Percentiles rank a stretch among this genome's conserved stretches.
phyloP scores from a whole-genome alignment of 2,888 invertebrate species.

The Drosophila conformis region DNA sequence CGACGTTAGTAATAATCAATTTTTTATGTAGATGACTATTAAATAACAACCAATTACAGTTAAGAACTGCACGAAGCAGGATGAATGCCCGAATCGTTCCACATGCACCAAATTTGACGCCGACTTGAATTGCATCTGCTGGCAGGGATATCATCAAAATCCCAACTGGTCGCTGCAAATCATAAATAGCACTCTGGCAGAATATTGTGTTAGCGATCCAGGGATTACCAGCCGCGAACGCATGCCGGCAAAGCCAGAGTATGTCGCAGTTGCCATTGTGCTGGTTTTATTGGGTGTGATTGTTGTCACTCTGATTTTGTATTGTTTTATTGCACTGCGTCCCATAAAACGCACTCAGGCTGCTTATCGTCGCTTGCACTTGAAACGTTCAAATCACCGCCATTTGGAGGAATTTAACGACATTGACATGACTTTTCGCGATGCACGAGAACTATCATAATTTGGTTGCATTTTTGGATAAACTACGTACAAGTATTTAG shows the following conservation, averaged over 20 bases:
- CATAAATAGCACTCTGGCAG: slow-evolving; percentile 4
- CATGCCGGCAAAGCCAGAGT: slow-evolving; percentile 39
- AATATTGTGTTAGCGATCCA: slow-evolving; percentile 29
- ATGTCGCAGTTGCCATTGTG: slow-evolving; percentile 52
- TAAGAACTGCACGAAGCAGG: slow-evolving; percentile 27
- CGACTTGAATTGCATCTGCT: slow-evolving; percentile 51
- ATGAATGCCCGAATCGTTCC: slow-evolving; percentile 47
- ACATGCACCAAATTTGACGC: slow-evolving; percentile 35
- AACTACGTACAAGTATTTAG: background rate
- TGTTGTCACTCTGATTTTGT: slow-evolving; percentile 47
- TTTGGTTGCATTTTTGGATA: background rate
- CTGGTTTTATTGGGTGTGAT: slow-evolving; percentile 53
- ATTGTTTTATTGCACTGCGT: slow-evolving; percentile 44
- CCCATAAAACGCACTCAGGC: slow-evolving; percentile 51
- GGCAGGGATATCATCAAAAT: slow-evolving; percentile 56
- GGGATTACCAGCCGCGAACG: slow-evolving; percentile 34
- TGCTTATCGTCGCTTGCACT: slow-evolving; percentile 47
- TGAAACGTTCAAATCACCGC: slow-evolving; percentile 50
- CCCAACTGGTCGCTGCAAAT: slow-evolving; percentile 39
- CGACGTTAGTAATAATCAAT: slow-evolving; percentile 23
- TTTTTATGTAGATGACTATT: background rate
- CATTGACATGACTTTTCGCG: slow-evolving; percentile 49
- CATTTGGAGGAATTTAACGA: slow-evolving; percentile 63
- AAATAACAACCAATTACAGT: slow-evolving; percentile 27
- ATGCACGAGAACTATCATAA: slow-evolving; percentile 4